Conservation (phyloP, 2,888 invertebrate species). For the Autographa pulchrina region DNA sequence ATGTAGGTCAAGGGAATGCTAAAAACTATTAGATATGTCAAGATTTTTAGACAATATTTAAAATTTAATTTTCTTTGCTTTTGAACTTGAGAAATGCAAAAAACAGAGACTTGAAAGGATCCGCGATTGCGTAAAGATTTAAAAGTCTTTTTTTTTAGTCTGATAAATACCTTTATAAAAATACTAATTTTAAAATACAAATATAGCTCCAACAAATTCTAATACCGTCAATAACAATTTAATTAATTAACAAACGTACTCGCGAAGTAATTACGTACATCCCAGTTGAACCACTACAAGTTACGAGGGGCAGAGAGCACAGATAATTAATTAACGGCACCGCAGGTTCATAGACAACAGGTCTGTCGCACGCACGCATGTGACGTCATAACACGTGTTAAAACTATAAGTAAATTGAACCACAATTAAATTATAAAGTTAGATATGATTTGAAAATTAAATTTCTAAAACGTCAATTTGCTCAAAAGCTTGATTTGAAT, state of each 20-base stretch:
- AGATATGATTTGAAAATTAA: too few species aligned
- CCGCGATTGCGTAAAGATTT: too few species aligned
- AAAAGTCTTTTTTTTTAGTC: too few species aligned
- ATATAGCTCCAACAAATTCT: constrained; percentile 14
- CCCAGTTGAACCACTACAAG: constrained; percentile 43
- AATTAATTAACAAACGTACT: constrained; percentile 52
- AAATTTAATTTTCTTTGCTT: neutral
- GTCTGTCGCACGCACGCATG: constrained; percentile 55
- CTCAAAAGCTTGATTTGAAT: too few species aligned
- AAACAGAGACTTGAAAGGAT: too few species aligned
- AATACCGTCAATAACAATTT: constrained; percentile 49
- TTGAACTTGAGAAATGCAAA: too few species aligned
- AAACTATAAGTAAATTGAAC: neutral
- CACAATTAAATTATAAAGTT: neutral
- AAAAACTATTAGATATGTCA: too few species aligned
- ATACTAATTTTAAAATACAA: too few species aligned
- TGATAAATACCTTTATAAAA: too few species aligned
- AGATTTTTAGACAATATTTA: neutral
- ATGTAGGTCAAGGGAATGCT: too few species aligned
- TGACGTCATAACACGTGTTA: constrained; percentile 7
- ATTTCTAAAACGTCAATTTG: too few species aligned
- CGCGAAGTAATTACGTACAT: constrained; percentile 50
- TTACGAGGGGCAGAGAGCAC: constrained; percentile 49
- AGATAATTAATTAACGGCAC: constrained; percentile 67
- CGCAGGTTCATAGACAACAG: constrained; percentile 54